phyloP scores from a whole-genome alignment of 2,797 vertebrate species.

The Avahi laniger region DNA sequence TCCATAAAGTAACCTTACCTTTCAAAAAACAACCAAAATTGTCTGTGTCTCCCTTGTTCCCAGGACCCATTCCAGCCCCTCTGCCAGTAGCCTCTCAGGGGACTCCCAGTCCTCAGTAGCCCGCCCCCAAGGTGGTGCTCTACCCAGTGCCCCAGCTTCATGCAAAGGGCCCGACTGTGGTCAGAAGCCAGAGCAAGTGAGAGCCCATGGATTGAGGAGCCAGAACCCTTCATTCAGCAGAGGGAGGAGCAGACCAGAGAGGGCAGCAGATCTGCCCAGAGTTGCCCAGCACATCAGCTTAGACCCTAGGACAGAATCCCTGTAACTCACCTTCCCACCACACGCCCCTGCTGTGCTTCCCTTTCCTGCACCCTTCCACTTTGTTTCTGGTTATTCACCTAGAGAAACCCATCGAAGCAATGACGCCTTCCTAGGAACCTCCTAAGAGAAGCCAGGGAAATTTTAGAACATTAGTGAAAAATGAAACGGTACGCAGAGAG shows the following conservation, averaged over 20 bases:
- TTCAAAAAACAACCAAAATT: background rate
- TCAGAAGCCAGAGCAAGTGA: background rate
- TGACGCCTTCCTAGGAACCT: background rate
- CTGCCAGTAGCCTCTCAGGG: background rate
- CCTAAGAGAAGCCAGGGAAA: background rate
- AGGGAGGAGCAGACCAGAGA: background rate
- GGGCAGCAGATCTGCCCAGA: background rate
- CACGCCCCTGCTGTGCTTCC: background rate
- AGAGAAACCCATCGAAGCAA: background rate
- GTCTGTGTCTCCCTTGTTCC: background rate
- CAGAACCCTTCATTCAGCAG: background rate
- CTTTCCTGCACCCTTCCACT: accelerated
- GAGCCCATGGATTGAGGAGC: background rate
- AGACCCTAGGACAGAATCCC: too few relatives aligned
- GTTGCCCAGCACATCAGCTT: background rate
- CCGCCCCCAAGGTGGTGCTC: accelerated
- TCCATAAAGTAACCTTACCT: background rate
- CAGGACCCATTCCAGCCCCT: background rate
- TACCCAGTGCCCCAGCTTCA: background rate
- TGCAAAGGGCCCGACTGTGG: background rate
- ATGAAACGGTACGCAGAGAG: background rate
- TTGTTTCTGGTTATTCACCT: background rate
- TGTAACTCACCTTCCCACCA: accelerated
- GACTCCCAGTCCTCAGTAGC: background rate
- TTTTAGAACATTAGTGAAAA: background rate